Base-by-base conservation (phyloP, 2,113 vertebrate genomes). In the Brachyistius frenatus region DNA sequence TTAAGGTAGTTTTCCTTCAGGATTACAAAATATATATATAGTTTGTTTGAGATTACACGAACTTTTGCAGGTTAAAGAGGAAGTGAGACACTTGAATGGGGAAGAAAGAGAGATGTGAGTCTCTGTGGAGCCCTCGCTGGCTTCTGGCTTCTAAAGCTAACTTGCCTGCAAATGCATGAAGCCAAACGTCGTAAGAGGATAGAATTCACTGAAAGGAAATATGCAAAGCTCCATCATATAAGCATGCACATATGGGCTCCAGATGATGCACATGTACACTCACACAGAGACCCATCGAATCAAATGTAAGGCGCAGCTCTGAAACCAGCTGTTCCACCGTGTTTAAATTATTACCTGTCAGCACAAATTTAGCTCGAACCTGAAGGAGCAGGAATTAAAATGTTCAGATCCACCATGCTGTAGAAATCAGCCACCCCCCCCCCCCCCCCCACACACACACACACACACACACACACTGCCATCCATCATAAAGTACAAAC, bases 271-370 rank as follows among this genome's bases (percentile, higher is more conserved):
- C 66, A 31, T n/a, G n/a, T 16, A 53, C 73, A 46, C 44, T 37
- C 47, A 46, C 76, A 35, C 11, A 58, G 14, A 66, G 36, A 44
- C 68, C 54, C 52, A 53, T 65, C 53, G 15, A 33, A 35, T 78
- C 46, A 33, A 10, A 49, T 30, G 50, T 68, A 57, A 6, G 37
- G 35, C 13, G 0, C 49, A 39, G 63, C 49, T 37, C 57, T 61
- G 67, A 57, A 80, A 76, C 70, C 78, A 85, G 72, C 78, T 86
- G 65, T 79, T 86, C 49, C 16, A 73, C 72, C 64, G 63, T 63
- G 68, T 80, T 83, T 86, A 64, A 88, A 84, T 90, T 70, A 87
- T 88, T 63, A 70, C 84, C 84, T 79, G 80, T 87, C 89, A 85
- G 78, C 73, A 73, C 50, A 74, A 68, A 73, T 91, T 87, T 76